Base-by-base conservation (phyloP, 2,797 vertebrate species). In the Gymnoscopelus microlampas region DNA sequence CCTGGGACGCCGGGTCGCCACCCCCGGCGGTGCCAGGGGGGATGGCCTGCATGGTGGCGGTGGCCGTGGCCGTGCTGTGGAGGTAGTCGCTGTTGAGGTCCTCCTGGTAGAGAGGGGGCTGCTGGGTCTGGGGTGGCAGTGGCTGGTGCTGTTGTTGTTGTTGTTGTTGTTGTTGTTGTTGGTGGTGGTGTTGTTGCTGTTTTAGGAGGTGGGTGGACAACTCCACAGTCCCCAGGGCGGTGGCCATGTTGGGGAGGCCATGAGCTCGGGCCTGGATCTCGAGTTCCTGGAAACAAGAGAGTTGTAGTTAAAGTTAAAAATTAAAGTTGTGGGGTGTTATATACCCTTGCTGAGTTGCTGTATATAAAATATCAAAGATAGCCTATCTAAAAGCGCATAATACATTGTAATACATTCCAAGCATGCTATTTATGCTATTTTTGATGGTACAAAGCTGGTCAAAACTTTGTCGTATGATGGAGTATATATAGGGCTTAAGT, bases 181-280 rank as follows among this genome's bases (percentile, higher is more conserved):
- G 94, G 10, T 92, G 94, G 8, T 92, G 93, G 10, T 60, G 62
- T 10, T 78, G 73, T 49, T 93, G 94, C 24, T 93, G 96, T 84
- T 96, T 97, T 75, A 95, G 89, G 85, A 96, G 89, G n/a, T 96
- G 95, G 15, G 95, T 89, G 66, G 95, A 93, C 39, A 96, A 84
- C 68, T 98, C 96, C 0, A 89, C 89, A 0, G 93, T 81, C 11
- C 93, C 93, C 76, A 95, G 75, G 0, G 95, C 88, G 70, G 95
- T 85, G 2, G 88, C 72, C 90, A 96, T 91, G 82, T 89, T 90
- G 51, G 96, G 96, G 62, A 99, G 92, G 61, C 97, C 97, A 0
- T 99, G 97, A 32, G 96, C 96, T 68, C 95, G 94, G 2, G 97
- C 97, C 82, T 99, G 98, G 79, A 98, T 97, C 93, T 99, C 98